Conservation (phyloP, 2,797 vertebrate species). For the Propithecus deckenii region DNA sequence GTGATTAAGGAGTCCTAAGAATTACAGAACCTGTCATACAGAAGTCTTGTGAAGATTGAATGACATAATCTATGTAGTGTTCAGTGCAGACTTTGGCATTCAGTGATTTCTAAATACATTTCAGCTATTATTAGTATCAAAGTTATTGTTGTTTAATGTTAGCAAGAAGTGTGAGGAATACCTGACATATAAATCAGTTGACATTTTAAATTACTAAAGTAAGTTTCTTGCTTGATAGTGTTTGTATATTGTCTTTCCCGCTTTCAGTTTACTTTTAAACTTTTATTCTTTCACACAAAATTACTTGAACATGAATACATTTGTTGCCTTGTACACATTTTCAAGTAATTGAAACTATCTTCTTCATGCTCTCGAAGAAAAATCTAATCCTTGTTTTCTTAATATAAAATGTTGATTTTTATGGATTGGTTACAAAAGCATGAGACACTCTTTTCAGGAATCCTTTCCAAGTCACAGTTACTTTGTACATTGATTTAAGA, state of each 20-base stretch:
- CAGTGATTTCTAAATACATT: neutral
- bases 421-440: neutral
- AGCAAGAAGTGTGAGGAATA: neutral
- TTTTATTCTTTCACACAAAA: neutral
- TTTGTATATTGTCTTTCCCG: neutral
- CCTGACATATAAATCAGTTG: neutral
- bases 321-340: neutral
- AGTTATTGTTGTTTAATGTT: neutral
- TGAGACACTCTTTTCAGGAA: neutral
- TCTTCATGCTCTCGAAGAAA: neutral
- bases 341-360: constrained; percentile 13
- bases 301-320: neutral
- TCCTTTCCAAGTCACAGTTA: neutral
- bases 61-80: neutral
- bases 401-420: constrained; percentile 28
- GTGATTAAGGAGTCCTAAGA: neutral
- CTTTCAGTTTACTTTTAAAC: neutral
- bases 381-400: neutral
- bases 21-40: neutral
- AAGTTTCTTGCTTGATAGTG: neutral
- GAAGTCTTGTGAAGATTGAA: neutral
- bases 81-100: neutral
- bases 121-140: neutral
- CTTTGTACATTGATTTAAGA: neutral
- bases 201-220: neutral